A percentile compares a stretch with the other conserved stretches of the same genome.
phyloP scores from a whole-genome alignment of 92 coral and sea anemone species.

The Actinernus sp. region DNA sequence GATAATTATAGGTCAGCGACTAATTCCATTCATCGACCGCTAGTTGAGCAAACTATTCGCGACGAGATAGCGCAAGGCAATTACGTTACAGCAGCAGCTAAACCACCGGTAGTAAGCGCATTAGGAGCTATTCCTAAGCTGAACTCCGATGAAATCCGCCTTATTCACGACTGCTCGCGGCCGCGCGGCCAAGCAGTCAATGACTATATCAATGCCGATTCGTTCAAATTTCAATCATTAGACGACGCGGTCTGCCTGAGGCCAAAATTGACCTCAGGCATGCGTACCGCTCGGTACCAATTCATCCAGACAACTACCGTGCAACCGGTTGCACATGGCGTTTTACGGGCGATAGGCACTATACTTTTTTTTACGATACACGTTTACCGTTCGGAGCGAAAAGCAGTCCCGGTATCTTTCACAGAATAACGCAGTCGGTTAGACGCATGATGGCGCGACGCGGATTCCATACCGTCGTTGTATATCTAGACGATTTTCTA shows the following conservation, averaged over 20 bases:
- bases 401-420: slow-evolving; percentile 15
- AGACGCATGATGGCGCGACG: slow-evolving; percentile 26
- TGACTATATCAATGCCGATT: slow-evolving; percentile 17
- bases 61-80: slow-evolving; percentile 32
- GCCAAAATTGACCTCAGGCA: slow-evolving; percentile 27
- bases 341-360: not conserved
- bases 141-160: slow-evolving; percentile 12
- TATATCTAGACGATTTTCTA: slow-evolving; percentile 37
- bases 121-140: slow-evolving; percentile 61
- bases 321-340: slow-evolving; percentile 21
- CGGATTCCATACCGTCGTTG: slow-evolving; percentile 13
- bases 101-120: slow-evolving; percentile 45
- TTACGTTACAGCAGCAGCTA: slow-evolving; percentile 16
- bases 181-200: slow-evolving; percentile 42
- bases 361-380: slow-evolving; percentile 29
- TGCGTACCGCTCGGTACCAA: slow-evolving; percentile 35
- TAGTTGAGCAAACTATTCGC: slow-evolving; percentile 7
- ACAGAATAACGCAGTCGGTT: slow-evolving; percentile 36
- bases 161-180: slow-evolving; percentile 48
- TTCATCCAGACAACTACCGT: slow-evolving; percentile 21
- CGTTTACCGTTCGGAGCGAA: too few relatives aligned
- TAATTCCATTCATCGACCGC: not conserved
- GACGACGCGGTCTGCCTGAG: slow-evolving; percentile 31
- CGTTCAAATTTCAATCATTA: slow-evolving; percentile 23
- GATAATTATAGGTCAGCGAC: slow-evolving; percentile 6